A percentile compares a stretch with the other conserved stretches of the same genome.
These are phyloP conservation scores for Pseudotriccus pelzelni DNA, from an alignment of 2,797 vertebrate species.

Conservation along the genomic window DNA sequence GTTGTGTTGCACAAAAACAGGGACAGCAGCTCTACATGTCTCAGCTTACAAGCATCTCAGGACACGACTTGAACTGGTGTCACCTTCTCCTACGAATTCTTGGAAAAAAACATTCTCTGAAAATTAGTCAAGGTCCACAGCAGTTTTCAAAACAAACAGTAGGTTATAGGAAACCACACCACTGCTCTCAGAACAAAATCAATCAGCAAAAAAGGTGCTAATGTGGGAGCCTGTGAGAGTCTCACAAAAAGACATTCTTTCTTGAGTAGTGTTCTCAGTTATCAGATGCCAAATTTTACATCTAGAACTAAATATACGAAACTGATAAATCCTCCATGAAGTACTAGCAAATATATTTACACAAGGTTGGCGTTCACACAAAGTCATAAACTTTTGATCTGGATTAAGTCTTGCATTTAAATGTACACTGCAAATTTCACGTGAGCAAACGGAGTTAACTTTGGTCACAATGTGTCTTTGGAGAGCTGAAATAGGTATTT, in stretches of 20 bases:
- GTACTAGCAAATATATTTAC: conserved; percentile 41
- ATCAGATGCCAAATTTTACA: conserved; percentile 14
- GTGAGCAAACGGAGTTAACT: background rate
- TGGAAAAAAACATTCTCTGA: conserved; percentile 50
- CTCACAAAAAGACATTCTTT: conserved; percentile 41
- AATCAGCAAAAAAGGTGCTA: conserved; percentile 28
- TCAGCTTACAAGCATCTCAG: conserved; percentile 59
- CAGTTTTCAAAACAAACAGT: conserved; percentile 48
- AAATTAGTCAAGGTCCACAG: conserved; percentile 34
- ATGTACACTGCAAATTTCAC: background rate
- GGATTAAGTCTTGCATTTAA: background rate
- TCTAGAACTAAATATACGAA: conserved; percentile 5
- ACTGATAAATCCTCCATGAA: conserved; percentile 31
- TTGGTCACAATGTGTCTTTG: background rate
- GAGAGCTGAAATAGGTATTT: background rate
- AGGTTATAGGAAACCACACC: conserved; percentile 42
- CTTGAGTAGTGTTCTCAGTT: background rate
- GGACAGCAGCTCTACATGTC: background rate
- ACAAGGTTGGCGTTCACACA: background rate
- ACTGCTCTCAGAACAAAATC: conserved; percentile 1
- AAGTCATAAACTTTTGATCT: conserved; percentile 10
- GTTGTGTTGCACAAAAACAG: conserved; percentile 45
- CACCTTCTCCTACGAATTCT: conserved; percentile 35
- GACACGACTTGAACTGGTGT: conserved; percentile 14
- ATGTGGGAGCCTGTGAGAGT: background rate